These are phyloP conservation scores for Turnix velox DNA, from an alignment of 2,113 vertebrate species.

Conservation along the genomic window DNA sequence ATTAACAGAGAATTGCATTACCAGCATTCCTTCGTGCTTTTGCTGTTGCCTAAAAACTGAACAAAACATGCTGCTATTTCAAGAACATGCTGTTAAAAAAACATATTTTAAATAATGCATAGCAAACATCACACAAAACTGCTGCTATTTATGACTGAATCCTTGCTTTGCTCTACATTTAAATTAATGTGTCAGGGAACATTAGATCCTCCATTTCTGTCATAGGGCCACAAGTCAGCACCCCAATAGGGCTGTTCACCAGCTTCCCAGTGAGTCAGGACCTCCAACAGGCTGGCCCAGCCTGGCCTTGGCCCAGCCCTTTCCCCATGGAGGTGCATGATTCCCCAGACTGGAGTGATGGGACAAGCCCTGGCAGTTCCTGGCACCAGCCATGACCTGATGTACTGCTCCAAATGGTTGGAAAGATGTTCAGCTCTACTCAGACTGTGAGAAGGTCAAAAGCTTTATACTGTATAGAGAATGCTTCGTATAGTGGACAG, in stretches of 20 bases:
- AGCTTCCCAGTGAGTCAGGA: neutral
- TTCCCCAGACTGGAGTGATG: accelerated
- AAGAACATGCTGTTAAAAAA: neutral
- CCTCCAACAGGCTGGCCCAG: accelerated
- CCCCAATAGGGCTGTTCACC: neutral
- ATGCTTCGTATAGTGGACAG: neutral
- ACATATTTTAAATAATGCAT: neutral
- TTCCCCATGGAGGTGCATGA: accelerated
- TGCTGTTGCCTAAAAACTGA: neutral
- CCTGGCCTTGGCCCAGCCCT: neutral
- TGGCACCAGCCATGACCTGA: accelerated
- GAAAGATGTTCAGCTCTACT: neutral
- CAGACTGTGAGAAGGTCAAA: neutral
- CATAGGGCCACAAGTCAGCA: accelerated
- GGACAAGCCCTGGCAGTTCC: neutral
- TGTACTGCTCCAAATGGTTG: no score
- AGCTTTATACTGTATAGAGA: neutral
- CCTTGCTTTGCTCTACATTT: neutral
- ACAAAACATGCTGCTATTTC: neutral
- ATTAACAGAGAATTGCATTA: neutral
- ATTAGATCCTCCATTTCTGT: neutral
- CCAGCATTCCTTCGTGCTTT: neutral
- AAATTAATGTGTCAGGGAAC: neutral
- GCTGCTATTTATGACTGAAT: neutral
- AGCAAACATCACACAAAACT: neutral